phyloP scores from a whole-genome alignment of 2,113 vertebrate genomes.

The Tychaedon coryphoeus region DNA sequence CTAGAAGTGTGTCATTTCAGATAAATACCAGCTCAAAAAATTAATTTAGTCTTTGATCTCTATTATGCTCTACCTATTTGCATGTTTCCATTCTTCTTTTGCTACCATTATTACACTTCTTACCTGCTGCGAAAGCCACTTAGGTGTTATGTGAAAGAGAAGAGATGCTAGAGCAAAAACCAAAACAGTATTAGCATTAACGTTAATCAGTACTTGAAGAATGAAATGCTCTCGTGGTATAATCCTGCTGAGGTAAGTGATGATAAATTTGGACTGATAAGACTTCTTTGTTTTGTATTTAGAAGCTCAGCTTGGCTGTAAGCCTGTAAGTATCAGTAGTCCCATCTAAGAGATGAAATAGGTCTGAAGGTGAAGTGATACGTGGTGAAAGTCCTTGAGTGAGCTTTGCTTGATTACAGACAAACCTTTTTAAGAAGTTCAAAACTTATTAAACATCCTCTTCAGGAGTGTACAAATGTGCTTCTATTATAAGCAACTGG shows the following conservation, averaged over 20 bases:
- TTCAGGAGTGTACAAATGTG: background rate
- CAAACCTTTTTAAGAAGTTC: background rate
- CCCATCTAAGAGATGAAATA: background rate
- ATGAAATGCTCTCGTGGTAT: background rate
- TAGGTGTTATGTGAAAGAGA: background rate
- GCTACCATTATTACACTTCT: background rate
- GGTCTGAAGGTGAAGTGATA: background rate
- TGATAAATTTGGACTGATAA: slow-evolving; percentile 13
- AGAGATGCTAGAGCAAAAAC: background rate
- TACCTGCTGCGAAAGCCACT: background rate
- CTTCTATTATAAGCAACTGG: background rate
- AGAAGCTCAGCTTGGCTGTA: background rate
- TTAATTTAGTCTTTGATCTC: background rate
- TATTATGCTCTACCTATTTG: background rate
- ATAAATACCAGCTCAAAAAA: background rate
- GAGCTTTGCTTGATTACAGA: background rate
- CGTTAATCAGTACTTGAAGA: background rate
- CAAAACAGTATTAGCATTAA: background rate
- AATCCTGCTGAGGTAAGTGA: background rate
- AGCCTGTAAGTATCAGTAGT: background rate
- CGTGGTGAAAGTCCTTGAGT: background rate
- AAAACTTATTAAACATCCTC: background rate
- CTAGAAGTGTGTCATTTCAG: background rate
- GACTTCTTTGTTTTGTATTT: background rate
- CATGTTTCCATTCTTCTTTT: background rate